Conservation (phyloP, 2,797 vertebrate species). For the Taeniopygia guttata region DNA sequence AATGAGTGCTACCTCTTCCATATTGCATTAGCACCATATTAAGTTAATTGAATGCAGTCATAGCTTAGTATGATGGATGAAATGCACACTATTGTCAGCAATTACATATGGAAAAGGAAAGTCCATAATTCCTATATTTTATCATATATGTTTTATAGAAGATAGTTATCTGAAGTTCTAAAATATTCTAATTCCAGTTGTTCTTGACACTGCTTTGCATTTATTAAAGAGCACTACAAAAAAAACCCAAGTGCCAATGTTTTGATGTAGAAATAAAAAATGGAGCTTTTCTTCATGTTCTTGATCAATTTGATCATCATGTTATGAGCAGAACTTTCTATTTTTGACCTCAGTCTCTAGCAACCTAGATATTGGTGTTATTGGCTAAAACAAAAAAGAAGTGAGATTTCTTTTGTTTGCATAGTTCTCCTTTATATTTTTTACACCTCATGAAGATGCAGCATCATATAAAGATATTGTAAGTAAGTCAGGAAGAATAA, state of each 20-base stretch:
- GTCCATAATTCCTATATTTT: not conserved
- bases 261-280: not conserved
- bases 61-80: slow-evolving; percentile 65
- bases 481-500: not conserved
- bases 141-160: not conserved
- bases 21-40: slow-evolving; percentile 65
- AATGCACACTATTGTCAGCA: slow-evolving; percentile 10
- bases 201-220: not conserved
- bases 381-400: not conserved
- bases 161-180: not conserved
- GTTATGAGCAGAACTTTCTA: not conserved
- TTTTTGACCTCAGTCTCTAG: not conserved
- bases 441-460: not conserved
- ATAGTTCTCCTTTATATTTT: not conserved
- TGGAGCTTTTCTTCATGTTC: not conserved
- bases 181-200: not conserved
- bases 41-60: slow-evolving; percentile 40
- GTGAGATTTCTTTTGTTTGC: not conserved
- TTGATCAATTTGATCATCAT: not conserved
- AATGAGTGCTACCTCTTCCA: slow-evolving; percentile 47
- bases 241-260: not conserved
- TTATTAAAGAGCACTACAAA: not conserved
- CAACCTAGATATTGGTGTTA: not conserved
- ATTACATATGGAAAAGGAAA: slow-evolving; percentile 32
- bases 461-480: not conserved